Evolutionary conservation across 2,888 invertebrate genomes (phyloP).

Genomic region (Cantharis rustica): DNA sequence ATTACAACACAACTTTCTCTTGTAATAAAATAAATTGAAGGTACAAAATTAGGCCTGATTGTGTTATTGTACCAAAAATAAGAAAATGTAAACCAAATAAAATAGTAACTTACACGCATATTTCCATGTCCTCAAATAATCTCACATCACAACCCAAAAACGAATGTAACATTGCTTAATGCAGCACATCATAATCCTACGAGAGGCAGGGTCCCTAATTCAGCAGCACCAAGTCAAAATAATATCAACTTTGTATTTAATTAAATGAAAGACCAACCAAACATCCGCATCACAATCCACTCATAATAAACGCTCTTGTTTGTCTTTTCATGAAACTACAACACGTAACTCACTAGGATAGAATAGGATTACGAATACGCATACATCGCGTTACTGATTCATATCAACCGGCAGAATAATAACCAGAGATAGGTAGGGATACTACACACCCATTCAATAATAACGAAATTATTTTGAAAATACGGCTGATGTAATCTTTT

Average conservation of each 20-base stretch:
- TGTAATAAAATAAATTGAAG: background rate
- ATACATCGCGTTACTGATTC: constrained; percentile 21
- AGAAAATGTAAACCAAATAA: background rate
- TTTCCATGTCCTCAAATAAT: constrained; percentile 42
- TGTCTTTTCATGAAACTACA: background rate
- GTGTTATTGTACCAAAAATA: background rate
- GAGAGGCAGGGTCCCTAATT: background rate
- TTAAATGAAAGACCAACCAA: constrained; percentile 2
- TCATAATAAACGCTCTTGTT: background rate
- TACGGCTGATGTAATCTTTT: background rate
- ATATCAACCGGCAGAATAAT: constrained; percentile 7
- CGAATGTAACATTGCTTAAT: background rate
- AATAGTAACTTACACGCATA: constrained; percentile 47
- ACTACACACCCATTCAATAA: background rate
- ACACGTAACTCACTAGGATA: background rate
- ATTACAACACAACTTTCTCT: constrained; percentile 1
- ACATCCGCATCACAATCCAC: background rate
- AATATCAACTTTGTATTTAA: background rate
- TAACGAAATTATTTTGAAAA: background rate
- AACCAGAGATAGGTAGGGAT: background rate
- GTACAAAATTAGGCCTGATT: background rate
- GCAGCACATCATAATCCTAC: background rate
- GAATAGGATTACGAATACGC: constrained; percentile 6
- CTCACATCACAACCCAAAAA: background rate
- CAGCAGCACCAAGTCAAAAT: background rate